These are phyloP conservation scores for Squalus acanthias DNA, from an alignment of 2,797 vertebrate species.

Conservation along the genomic window DNA sequence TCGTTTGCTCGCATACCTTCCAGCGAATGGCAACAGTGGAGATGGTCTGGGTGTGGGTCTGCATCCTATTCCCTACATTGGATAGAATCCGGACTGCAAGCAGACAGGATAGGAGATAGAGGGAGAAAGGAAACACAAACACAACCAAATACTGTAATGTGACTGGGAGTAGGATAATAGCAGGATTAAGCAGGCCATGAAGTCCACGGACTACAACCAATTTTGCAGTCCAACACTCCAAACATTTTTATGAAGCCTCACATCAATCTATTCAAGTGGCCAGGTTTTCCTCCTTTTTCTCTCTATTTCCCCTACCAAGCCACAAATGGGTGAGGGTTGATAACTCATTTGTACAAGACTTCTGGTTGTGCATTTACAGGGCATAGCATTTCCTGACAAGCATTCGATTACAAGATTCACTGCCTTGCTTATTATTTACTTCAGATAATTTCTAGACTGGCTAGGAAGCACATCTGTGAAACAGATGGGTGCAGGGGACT, in stretches of 20 bases:
- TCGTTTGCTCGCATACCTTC: not conserved
- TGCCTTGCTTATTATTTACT: not conserved
- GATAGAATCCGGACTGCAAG: not conserved
- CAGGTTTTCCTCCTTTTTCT: not conserved
- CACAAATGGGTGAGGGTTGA: not conserved
- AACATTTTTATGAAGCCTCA: not conserved
- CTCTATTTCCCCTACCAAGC: not conserved
- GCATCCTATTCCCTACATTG: not conserved
- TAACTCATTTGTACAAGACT: not conserved
- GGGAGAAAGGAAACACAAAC: not conserved
- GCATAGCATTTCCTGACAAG: not conserved
- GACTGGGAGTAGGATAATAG: no score
- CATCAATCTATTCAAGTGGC: not conserved
- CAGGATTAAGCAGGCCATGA: not conserved
- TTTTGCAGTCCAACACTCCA: not conserved
- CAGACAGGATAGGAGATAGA: not conserved
- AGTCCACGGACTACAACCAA: not conserved
- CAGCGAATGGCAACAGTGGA: not conserved
- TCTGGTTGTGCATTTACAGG: not conserved
- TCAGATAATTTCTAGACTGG: conserved; percentile 29
- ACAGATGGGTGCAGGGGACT: conserved; percentile 14
- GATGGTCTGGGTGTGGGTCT: not conserved
- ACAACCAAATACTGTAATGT: not conserved
- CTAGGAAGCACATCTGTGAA: conserved; percentile 12
- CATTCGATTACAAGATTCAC: conserved; percentile 4